phyloP scores from a whole-genome alignment of 2,113 vertebrate genomes.

The Nycticryphes semicollaris region DNA sequence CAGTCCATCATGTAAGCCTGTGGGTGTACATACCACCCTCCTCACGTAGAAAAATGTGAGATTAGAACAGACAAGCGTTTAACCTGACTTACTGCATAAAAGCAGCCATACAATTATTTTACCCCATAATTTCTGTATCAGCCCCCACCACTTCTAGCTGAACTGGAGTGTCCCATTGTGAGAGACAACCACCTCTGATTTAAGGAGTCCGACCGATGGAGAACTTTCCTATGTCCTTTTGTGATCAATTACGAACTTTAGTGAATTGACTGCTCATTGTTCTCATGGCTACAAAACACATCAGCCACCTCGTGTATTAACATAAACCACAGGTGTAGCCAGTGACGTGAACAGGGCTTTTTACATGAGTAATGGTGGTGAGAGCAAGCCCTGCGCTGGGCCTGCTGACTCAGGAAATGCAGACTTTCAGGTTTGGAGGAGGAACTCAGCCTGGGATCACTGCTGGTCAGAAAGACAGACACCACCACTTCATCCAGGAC shows the following conservation, averaged over 20 bases:
- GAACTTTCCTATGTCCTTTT: not conserved
- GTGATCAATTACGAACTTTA: not conserved
- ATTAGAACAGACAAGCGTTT: not conserved
- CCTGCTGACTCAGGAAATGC: not conserved
- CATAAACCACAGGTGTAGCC: not conserved
- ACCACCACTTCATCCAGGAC: not conserved
- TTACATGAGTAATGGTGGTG: not conserved
- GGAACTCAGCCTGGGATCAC: not conserved
- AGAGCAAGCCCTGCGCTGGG: not conserved
- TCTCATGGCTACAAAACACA: not conserved
- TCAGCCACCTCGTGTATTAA: not conserved
- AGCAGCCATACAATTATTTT: not conserved
- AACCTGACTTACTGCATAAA: not conserved
- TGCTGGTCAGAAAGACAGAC: not conserved
- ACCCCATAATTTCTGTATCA: not conserved
- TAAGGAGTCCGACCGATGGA: not conserved
- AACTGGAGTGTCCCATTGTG: not conserved
- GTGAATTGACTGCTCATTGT: not conserved
- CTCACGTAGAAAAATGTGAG: not conserved
- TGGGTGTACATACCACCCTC: not conserved
- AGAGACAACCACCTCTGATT: not conserved
- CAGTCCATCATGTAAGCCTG: too few species aligned
- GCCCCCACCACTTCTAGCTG: not conserved
- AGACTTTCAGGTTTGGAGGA: not conserved
- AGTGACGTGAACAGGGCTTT: not conserved